Evolutionary conservation across 2,113 vertebrate species (phyloP).

Genomic region (Holacanthus passer): DNA sequence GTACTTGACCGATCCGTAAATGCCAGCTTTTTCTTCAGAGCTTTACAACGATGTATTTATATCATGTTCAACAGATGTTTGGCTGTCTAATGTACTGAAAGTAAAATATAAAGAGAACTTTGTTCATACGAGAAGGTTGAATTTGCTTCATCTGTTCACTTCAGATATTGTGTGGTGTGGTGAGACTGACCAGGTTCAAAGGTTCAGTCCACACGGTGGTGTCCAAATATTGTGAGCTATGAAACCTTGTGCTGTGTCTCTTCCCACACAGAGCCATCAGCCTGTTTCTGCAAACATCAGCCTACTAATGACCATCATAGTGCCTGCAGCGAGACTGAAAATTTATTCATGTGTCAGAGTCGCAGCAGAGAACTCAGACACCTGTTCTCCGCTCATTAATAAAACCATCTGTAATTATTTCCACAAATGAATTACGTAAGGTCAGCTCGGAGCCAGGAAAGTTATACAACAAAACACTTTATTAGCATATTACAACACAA

Average conservation of each 20-base stretch:
- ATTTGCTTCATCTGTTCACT: constrained; percentile 5
- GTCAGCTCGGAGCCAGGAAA: constrained; percentile 13
- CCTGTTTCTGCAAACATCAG: constrained; percentile 37
- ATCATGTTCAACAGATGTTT: constrained; percentile 42
- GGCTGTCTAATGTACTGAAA: constrained; percentile 25
- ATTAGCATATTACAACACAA: constrained; percentile 54
- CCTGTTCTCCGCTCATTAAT: constrained; percentile 50
- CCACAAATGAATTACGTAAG: constrained; percentile 9
- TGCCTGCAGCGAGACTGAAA: constrained; percentile 23
- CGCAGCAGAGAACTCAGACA: constrained; percentile 22
- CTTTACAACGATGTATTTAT: constrained; percentile 33
- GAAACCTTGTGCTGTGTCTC: background rate
- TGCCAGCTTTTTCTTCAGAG: constrained; percentile 1
- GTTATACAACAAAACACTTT: constrained; percentile 62
- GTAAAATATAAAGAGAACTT: constrained; percentile 34
- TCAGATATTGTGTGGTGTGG: background rate
- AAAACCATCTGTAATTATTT: constrained; percentile 43
- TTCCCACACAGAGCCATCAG: constrained; percentile 9
- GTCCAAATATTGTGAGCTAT: background rate
- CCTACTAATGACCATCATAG: constrained; percentile 18
- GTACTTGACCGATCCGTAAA: constrained; percentile 25
- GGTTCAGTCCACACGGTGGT: background rate
- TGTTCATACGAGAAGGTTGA: background rate
- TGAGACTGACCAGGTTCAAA: background rate
- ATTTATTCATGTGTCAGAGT: constrained; percentile 31